Percentiles rank a stretch among this genome's conserved stretches.
Conservation (phyloP, 2,888 invertebrate species). For the Aricia artaxerxes region DNA sequence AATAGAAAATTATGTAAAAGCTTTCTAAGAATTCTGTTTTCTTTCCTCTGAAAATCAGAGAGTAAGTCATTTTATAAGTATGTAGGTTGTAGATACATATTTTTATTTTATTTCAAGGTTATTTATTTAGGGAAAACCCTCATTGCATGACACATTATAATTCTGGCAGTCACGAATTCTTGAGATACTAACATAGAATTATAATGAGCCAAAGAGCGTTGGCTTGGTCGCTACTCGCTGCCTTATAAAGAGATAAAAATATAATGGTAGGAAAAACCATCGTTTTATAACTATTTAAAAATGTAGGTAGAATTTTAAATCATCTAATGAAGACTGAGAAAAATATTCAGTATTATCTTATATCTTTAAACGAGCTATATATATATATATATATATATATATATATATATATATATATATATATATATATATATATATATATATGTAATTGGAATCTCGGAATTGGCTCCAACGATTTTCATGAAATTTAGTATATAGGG, state of each 20-base stretch:
- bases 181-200: slow-evolving; percentile 38
- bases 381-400: too few relatives aligned
- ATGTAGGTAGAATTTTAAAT: neutral
- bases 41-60: too few relatives aligned
- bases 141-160: slow-evolving; percentile 40
- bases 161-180: slow-evolving; percentile 39
- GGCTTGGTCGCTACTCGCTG: neutral
- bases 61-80: too few relatives aligned
- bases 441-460: too few relatives aligned
- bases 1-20: too few relatives aligned
- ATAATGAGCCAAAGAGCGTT: slow-evolving; percentile 31
- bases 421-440: too few relatives aligned
- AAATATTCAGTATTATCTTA: neutral
- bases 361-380: too few relatives aligned
- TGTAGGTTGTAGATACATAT: too few relatives aligned
- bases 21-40: too few relatives aligned
- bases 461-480: too few relatives aligned
- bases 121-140: slow-evolving; percentile 42
- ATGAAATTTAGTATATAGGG: too few relatives aligned
- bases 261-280: neutral
- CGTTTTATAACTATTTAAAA: neutral
- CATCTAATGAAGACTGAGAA: neutral
- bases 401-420: too few relatives aligned
- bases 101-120: slow-evolving; percentile 16
- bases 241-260: neutral